phyloP scores from a whole-genome alignment of 2,888 invertebrate genomes.

The Volucella inanis region DNA sequence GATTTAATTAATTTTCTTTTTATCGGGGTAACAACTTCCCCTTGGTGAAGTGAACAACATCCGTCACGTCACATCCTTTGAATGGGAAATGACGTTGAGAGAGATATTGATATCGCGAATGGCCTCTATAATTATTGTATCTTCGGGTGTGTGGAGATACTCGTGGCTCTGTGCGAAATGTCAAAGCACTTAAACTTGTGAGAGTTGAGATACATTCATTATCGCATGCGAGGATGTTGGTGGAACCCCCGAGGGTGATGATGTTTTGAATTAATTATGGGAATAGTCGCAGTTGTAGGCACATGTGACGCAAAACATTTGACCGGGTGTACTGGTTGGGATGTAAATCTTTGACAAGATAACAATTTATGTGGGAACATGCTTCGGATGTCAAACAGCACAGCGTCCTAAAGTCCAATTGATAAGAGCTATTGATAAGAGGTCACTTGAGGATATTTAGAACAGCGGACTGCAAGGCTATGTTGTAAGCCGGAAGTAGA shows the following conservation, averaged over 20 bases:
- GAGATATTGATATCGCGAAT: conserved; percentile 29
- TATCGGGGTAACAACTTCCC: conserved; percentile 37
- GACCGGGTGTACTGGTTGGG: conserved; percentile 24
- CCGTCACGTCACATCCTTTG: conserved; percentile 16
- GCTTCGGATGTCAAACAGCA: too few species aligned
- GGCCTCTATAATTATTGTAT: conserved; percentile 42
- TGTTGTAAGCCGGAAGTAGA: too few species aligned
- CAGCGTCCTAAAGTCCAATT: too few species aligned
- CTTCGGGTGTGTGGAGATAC: neutral
- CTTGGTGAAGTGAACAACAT: conserved; percentile 45
- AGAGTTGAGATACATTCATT: conserved; percentile 37
- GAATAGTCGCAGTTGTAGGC: neutral
- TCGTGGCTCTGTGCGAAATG: conserved; percentile 38
- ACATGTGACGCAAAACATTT: conserved; percentile 31
- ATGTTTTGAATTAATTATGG: conserved; percentile 45
- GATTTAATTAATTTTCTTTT: conserved; percentile 1
- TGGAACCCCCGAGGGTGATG: neutral
- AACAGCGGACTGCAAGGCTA: too few species aligned
- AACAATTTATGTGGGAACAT: conserved; percentile 25
- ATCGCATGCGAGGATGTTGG: conserved; percentile 5
- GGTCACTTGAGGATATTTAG: too few species aligned
- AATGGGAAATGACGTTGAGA: conserved; percentile 24
- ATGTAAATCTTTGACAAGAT: conserved; percentile 32
- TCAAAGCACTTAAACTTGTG: conserved; percentile 51
- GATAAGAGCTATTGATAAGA: too few species aligned